phyloP scores from a whole-genome alignment of 2,888 invertebrate genomes.

The Fabriciana adippe region DNA sequence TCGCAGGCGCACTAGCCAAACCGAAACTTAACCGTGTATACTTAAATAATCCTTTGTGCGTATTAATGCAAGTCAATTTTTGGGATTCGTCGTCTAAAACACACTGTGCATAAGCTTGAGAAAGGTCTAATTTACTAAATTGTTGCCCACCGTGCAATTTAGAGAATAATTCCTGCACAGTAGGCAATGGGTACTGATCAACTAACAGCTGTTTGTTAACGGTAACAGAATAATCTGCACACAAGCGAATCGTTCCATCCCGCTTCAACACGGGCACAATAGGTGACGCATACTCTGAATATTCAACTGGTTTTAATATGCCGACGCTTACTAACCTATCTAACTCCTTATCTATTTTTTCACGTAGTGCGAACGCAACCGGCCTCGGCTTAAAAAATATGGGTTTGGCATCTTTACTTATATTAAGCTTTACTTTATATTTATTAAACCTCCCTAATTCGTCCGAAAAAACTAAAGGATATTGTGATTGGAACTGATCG shows the following conservation, averaged over 20 bases:
- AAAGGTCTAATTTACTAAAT: conserved; percentile 39
- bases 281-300: conserved; percentile 35
- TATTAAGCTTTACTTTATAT: no score
- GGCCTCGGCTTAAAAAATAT: conserved; percentile 37
- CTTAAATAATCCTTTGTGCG: conserved; percentile 37
- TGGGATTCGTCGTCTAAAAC: conserved; percentile 31
- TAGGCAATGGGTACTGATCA: conserved; percentile 42
- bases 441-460: no score
- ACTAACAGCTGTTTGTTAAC: conserved; percentile 41
- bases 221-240: conserved; percentile 40
- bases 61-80: conserved; percentile 33
- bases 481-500: no score
- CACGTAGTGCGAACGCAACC: conserved; percentile 27
- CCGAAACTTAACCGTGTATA: conserved; percentile 29
- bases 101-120: conserved; percentile 40
- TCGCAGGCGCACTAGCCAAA: conserved; percentile 30
- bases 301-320: conserved; percentile 28
- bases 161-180: conserved; percentile 36
- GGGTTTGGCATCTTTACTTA: conserved; percentile 33
- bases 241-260: conserved; percentile 22
- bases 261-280: conserved; percentile 35
- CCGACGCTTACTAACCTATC: conserved; percentile 27
- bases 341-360: conserved; percentile 33
- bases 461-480: no score
- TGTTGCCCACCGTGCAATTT: conserved; percentile 40